Evolutionary conservation across 2,888 invertebrate species (phyloP).

Genomic region (Erynnis tages): DNA sequence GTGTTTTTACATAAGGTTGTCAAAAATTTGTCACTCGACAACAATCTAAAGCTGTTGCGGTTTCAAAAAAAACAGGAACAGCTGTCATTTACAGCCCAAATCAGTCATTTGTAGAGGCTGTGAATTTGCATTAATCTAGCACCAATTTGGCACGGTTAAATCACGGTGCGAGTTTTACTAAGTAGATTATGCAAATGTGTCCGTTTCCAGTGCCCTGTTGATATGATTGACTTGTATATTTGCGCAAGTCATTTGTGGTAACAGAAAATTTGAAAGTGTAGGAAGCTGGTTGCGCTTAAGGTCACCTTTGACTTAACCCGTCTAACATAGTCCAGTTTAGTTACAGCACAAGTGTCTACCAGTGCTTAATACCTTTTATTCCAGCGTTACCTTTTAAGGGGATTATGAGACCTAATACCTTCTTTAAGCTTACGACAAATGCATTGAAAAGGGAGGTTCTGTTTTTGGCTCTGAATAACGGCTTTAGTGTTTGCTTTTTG

Average conservation of each 20-base stretch:
- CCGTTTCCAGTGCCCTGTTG: conserved; percentile 32
- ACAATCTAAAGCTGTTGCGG: not conserved
- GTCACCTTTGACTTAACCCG: conserved; percentile 45
- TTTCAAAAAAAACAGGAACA: not conserved
- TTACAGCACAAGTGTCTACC: not conserved
- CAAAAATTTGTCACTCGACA: not conserved
- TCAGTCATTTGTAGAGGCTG: not conserved
- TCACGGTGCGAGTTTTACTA: not conserved
- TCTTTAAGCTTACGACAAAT: no score
- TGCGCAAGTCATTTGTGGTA: conserved; percentile 47
- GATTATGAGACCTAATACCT: no score
- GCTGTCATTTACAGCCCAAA: not conserved
- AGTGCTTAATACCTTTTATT: not conserved
- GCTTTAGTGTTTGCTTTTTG: no score
- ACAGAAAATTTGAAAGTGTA: conserved; percentile 61
- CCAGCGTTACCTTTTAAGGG: not conserved
- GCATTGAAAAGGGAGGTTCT: no score
- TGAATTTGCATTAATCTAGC: conserved; percentile 1
- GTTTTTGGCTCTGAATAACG: no score
- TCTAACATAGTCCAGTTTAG: conserved; percentile 1
- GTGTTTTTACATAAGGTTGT: no score
- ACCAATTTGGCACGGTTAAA: conserved; percentile 6
- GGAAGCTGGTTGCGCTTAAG: conserved; percentile 52
- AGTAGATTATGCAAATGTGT: conserved; percentile 24
- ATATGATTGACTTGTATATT: conserved; percentile 42